A percentile compares a stretch with the other conserved stretches of the same genome.
Conservation (phyloP, 2,113 vertebrate genomes). For the Physeter macrocephalus region DNA sequence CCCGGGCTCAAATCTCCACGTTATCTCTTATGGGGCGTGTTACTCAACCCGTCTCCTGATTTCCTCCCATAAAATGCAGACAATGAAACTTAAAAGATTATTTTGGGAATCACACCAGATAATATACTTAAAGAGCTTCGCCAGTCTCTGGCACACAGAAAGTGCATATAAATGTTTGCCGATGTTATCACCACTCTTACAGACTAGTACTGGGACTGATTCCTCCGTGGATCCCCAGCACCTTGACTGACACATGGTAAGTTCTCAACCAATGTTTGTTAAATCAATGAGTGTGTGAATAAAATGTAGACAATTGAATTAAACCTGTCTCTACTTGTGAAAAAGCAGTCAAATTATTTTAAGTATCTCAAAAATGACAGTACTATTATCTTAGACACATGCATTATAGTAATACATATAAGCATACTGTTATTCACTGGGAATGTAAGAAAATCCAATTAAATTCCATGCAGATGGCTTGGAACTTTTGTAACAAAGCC, state of each 20-base stretch:
- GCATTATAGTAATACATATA: background rate
- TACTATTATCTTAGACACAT: background rate
- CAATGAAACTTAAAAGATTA: background rate
- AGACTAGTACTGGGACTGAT: background rate
- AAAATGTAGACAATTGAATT: background rate
- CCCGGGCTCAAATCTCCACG: background rate
- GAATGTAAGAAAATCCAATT: background rate
- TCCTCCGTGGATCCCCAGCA: background rate
- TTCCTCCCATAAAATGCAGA: background rate
- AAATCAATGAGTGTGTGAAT: background rate
- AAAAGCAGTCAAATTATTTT: background rate
- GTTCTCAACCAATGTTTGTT: background rate
- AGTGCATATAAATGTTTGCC: background rate
- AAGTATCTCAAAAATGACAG: background rate
- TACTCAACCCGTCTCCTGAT: background rate
- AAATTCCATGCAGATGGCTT: background rate
- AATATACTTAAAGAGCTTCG: background rate
- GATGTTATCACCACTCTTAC: too few species aligned
- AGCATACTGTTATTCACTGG: background rate
- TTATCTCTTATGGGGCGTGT: too few species aligned
- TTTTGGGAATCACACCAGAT: background rate
- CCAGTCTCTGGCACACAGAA: background rate
- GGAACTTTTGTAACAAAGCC: background rate
- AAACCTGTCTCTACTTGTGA: background rate
- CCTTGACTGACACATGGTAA: background rate